phyloP scores from a whole-genome alignment of 2,888 invertebrate genomes.

The Cheilosia urbana region DNA sequence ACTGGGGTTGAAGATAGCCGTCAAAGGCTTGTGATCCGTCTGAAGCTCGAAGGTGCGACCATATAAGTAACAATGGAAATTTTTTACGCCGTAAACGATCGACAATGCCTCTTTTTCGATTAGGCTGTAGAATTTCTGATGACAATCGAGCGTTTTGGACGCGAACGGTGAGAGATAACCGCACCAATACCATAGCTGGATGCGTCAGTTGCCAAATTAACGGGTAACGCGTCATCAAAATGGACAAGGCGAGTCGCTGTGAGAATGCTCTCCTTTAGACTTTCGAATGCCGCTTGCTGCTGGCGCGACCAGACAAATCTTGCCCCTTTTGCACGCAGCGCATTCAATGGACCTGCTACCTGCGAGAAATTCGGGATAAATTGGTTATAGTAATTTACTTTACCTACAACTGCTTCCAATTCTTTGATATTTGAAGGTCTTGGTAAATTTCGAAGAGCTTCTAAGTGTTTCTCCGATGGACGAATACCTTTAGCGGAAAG shows the following conservation, averaged over 20 bases:
- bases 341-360: no score
- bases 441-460: slow-evolving; percentile 35
- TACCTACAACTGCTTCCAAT: slow-evolving; percentile 59
- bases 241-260: no score
- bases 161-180: slow-evolving; percentile 54
- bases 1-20: slow-evolving; percentile 55
- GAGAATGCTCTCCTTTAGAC: slow-evolving; percentile 23
- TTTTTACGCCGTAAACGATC: slow-evolving; percentile 55
- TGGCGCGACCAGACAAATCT: slow-evolving; percentile 32
- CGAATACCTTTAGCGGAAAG: slow-evolving; percentile 53
- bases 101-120: no score
- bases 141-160: slow-evolving; percentile 60
- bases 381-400: slow-evolving; percentile 70
- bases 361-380: no score
- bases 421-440: slow-evolving; percentile 7
- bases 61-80: slow-evolving; percentile 62
- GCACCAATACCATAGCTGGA: slow-evolving; percentile 58
- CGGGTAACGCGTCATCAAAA: slow-evolving; percentile 42
- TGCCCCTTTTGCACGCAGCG: background rate
- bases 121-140: slow-evolving; percentile 56
- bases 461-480: slow-evolving; percentile 53
- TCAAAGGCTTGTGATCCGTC: slow-evolving; percentile 64
- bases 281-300: slow-evolving; percentile 38
- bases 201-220: slow-evolving; percentile 63
- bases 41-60: slow-evolving; percentile 29